phyloP scores from a whole-genome alignment of 1,140 invertebrate species.

The Octopus sinensis region DNA sequence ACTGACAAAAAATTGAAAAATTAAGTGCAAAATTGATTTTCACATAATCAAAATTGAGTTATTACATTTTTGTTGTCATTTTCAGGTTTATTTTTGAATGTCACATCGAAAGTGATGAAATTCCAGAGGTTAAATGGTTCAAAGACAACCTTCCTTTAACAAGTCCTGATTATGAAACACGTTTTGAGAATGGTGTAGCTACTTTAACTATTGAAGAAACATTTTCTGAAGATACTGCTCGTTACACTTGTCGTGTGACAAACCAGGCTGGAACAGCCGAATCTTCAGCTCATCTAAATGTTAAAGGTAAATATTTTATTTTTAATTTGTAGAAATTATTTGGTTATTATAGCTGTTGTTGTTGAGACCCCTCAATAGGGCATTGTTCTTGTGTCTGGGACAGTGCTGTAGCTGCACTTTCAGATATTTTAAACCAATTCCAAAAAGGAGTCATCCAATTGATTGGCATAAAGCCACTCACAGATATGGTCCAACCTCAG shows the following conservation, averaged over 20 bases:
- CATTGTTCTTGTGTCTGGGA: no score
- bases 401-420: no score
- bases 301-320: constrained; percentile 64
- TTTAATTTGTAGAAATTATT: background rate
- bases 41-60: no score
- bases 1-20: no score
- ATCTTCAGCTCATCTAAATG: constrained; percentile 71
- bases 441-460: no score
- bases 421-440: no score
- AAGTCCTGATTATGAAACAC: constrained; percentile 69
- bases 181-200: constrained; percentile 53
- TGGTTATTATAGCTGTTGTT: constrained; percentile 8
- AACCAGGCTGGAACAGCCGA: constrained; percentile 71
- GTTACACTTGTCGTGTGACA: constrained; percentile 71
- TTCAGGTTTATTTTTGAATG: constrained; percentile 69
- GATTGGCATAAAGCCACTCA: no score
- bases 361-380: no score
- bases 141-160: constrained; percentile 80
- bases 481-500: no score
- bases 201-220: constrained; percentile 75
- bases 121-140: constrained; percentile 76
- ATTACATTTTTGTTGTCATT: background rate
- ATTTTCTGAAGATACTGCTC: constrained; percentile 78
- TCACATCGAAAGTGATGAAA: constrained; percentile 60
- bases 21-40: no score